Evolutionary conservation across 2,797 vertebrate genomes (phyloP), one percentile per base, ranked within the genome.

Genomic region (Falco berigora): DNA sequence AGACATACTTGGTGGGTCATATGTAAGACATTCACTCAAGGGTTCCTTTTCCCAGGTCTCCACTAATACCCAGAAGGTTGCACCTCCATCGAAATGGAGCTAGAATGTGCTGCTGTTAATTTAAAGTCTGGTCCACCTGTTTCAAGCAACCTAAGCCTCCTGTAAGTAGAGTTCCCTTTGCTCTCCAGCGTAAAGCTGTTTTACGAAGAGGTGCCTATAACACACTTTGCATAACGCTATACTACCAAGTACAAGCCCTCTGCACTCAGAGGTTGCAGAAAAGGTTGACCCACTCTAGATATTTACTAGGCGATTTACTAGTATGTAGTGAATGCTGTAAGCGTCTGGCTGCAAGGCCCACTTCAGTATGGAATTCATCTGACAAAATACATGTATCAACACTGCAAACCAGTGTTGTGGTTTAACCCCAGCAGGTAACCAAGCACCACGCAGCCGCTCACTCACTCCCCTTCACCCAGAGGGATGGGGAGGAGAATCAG

Each of bases 91-190:
- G 97, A 97, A 93, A 98, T 97, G 30, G 97, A 98, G 61, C 79
- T 98, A 27, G 97, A 98, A 66, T 98, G 98, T 88, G 93, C 98
- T 78, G 95, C 97, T 36, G 92, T 97, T 71, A 94, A 98, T 88
- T 96, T 98, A 46, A 97, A 95, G 42, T 96, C 96, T 12, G 97
- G 98, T 78, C 98, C 98, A 4, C 47, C 38, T 12, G 66, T 98
- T 85, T 98, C 98, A 80, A 96, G 97, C 56, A 98, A 98, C 4
- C 73, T 98, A 55, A 98, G 97, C 17, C 97, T 97, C 95, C 95
- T 98, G 98, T 98, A 97, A 98, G 98, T 97, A 90, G 49, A 86
- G 36, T 7, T 82, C 61, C 47, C 38, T 80, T 49, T 86, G 13
- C 46, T 44, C 38, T 80, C 30, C 75, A 76, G 38, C 34, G 30